Conservation (phyloP, 2,888 invertebrate genomes). For the Anagyrus pseudococci region DNA sequence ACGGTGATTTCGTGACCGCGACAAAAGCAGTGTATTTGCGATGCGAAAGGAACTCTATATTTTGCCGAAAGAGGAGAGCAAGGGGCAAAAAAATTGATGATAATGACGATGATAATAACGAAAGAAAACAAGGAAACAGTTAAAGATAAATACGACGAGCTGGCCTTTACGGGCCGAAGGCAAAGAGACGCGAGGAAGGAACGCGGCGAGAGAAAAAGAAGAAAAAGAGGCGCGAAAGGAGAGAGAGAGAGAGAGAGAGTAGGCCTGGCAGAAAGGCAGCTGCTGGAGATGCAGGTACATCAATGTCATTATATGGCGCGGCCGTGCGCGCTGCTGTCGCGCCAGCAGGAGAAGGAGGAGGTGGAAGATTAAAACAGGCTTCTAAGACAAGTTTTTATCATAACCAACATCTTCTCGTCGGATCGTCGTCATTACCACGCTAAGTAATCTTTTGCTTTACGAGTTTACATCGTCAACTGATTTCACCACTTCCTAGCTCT, state of each 20-base stretch:
- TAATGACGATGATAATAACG: too few relatives aligned
- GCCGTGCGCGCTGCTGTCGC: slow-evolving; percentile 43
- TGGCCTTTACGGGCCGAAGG: too few relatives aligned
- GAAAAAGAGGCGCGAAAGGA: slow-evolving; percentile 17
- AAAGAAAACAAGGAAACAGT: too few relatives aligned
- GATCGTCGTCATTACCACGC: slow-evolving; percentile 60
- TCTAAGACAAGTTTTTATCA: slow-evolving; percentile 57
- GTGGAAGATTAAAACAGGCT: slow-evolving; percentile 36
- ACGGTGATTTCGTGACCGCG: too few relatives aligned
- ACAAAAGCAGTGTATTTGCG: too few relatives aligned
- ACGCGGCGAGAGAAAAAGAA: slow-evolving; percentile 16
- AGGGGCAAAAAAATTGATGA: too few relatives aligned
- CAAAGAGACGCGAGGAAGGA: slow-evolving; percentile 26
- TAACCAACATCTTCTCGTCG: slow-evolving; percentile 56
- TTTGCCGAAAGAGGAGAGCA: too few relatives aligned
- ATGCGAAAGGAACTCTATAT: too few relatives aligned
- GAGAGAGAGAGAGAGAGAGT: slow-evolving; percentile 33
- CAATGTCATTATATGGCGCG: slow-evolving; percentile 55
- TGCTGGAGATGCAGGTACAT: too few relatives aligned
- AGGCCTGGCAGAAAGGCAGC: slow-evolving; percentile 38
- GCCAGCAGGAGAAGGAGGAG: slow-evolving; percentile 34
- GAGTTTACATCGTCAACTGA: too few relatives aligned
- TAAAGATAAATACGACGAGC: too few relatives aligned
- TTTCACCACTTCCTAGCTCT: background rate
- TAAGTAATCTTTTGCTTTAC: slow-evolving; percentile 52